phyloP scores from a whole-genome alignment of 2,113 vertebrate species.

The Vulpes vulpes region DNA sequence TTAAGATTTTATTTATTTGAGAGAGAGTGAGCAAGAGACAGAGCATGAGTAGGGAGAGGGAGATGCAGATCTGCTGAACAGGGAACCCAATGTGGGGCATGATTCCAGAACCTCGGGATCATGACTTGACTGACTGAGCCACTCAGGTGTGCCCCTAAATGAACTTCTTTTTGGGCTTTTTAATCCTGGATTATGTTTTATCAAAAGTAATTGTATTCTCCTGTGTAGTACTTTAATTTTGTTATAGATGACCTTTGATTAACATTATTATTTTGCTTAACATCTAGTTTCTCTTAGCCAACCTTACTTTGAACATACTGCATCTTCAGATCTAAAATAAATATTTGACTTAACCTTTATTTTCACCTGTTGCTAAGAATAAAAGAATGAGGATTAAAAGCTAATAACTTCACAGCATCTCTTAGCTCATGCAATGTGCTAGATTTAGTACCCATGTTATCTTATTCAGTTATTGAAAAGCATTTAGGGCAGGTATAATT shows the following conservation, averaged over 20 bases:
- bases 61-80: too few relatives aligned
- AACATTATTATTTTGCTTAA: slow-evolving; percentile 48
- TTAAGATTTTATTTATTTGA: too few relatives aligned
- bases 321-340: slow-evolving; percentile 55
- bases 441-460: neutral
- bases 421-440: neutral
- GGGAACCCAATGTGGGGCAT: too few relatives aligned
- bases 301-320: neutral
- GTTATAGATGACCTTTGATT: slow-evolving; percentile 27
- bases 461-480: neutral
- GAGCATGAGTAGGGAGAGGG: too few relatives aligned
- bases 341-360: slow-evolving; percentile 30
- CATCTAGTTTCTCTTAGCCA: slow-evolving; percentile 31
- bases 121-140: too few relatives aligned
- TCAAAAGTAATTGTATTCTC: slow-evolving; percentile 17
- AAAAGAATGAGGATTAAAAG: slow-evolving; percentile 8
- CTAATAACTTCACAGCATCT: neutral
- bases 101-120: too few relatives aligned
- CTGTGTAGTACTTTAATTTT: neutral
- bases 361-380: slow-evolving; percentile 36
- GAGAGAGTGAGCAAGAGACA: too few relatives aligned
- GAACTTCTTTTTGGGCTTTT: neutral
- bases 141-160: neutral
- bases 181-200: neutral
- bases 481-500: neutral